Conservation (phyloP, 2,113 vertebrate species). For the Physeter macrocephalus region DNA sequence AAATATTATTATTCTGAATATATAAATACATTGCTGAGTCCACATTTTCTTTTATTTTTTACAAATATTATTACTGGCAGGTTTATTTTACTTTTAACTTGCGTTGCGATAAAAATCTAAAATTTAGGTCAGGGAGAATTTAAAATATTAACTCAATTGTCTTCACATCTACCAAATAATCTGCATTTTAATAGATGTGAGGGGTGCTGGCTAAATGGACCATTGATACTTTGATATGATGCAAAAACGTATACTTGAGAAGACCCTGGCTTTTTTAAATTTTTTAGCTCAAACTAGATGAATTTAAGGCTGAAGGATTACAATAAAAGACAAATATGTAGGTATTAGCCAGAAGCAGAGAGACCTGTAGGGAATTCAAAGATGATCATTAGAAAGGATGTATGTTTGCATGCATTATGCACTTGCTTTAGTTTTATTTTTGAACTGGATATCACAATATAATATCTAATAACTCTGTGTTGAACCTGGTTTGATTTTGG, state of each 20-base stretch:
- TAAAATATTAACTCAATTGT: neutral
- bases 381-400: neutral
- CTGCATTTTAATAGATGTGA: neutral
- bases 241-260: neutral
- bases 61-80: neutral
- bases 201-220: neutral
- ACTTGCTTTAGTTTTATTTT: neutral
- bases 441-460: neutral
- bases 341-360: neutral
- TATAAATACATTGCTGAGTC: neutral
- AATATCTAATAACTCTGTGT: neutral
- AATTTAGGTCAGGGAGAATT: neutral
- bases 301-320: neutral
- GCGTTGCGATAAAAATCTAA: neutral
- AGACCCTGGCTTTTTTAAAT: neutral
- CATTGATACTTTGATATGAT: neutral
- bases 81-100: neutral
- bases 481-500: neutral
- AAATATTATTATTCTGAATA: neutral
- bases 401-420: neutral
- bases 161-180: neutral
- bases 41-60: neutral
- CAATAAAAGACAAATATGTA: neutral
- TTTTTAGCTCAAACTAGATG: neutral
- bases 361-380: neutral